A percentile compares a stretch with the other conserved stretches of the same genome.
These are phyloP conservation scores for Cardiocondyla obscurior DNA, from an alignment of 1,140 invertebrate species.

Conservation along the genomic window DNA sequence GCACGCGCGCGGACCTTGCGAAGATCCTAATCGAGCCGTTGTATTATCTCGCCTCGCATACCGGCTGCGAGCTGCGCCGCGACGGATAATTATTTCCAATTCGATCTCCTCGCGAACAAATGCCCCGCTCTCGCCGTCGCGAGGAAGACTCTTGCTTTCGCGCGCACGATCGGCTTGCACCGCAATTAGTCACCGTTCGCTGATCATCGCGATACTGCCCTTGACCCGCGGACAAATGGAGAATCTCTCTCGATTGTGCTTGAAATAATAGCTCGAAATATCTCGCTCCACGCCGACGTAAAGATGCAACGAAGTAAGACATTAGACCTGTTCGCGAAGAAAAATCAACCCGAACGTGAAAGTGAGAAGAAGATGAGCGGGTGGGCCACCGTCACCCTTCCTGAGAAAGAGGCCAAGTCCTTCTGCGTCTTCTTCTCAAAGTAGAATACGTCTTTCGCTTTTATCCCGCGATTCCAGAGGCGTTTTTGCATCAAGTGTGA, in stretches of 20 bases:
- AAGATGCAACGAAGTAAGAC: no score
- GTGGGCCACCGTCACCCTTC: no score
- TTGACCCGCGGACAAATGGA: neutral
- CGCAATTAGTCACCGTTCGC: slow-evolving; percentile 9
- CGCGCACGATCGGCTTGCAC: neutral
- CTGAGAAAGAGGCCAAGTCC: no score
- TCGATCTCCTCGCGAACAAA: slow-evolving; percentile 2
- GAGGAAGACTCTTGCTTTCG: neutral
- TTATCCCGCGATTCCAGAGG: neutral
- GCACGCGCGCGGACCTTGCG: slow-evolving; percentile 31
- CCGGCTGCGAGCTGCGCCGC: neutral
- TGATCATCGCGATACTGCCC: slow-evolving; percentile 14
- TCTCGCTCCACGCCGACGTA: neutral
- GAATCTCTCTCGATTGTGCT: neutral
- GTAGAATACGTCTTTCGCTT: neutral
- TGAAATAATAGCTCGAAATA: neutral
- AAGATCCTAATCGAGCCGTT: slow-evolving; percentile 60
- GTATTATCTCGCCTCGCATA: slow-evolving; percentile 56
- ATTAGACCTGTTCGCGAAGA: no score
- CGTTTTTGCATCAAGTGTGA: neutral
- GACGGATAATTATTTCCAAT: slow-evolving; percentile 38
- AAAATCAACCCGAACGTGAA: no score
- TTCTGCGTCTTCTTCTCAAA: no score
- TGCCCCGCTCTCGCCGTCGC: slow-evolving; percentile 3
- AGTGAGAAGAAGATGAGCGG: no score